These are phyloP conservation scores for Rhingia rostrata DNA, from an alignment of 2,888 invertebrate species.

Conservation along the genomic window DNA sequence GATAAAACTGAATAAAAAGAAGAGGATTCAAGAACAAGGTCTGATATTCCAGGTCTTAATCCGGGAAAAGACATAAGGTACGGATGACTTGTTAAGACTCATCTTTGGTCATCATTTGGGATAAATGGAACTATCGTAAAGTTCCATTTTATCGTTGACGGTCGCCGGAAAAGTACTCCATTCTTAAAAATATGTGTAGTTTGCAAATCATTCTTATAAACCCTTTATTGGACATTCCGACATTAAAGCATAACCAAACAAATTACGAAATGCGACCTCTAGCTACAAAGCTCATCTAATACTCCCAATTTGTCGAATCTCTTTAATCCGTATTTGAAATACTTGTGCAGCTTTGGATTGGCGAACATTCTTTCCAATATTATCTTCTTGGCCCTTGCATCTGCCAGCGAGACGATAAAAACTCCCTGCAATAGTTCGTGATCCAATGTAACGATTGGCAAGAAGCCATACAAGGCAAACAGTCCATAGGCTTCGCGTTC, in stretches of 20 bases:
- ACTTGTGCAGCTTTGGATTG: constrained; percentile 76
- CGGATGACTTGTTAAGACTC: no score
- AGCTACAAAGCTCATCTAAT: constrained; percentile 76
- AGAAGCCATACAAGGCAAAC: constrained; percentile 78
- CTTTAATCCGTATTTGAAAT: constrained; percentile 77
- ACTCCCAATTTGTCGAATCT: constrained; percentile 78
- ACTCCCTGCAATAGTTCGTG: constrained; percentile 77
- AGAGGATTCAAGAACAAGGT: no score
- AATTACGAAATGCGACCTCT: background rate
- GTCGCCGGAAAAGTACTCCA: no score
- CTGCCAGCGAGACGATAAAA: constrained; percentile 77
- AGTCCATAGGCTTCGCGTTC: constrained; percentile 79
- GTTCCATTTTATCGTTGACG: no score
- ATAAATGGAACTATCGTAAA: no score
- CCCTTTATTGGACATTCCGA: no score
- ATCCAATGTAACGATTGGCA: constrained; percentile 79
- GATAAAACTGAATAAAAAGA: no score
- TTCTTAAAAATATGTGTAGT: no score
- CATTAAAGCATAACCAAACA: background rate
- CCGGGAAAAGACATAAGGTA: no score
- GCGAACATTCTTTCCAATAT: constrained; percentile 77
- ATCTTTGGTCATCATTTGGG: no score
- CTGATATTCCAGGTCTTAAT: no score
- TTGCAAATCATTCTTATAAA: no score
- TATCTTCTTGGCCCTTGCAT: constrained; percentile 68